phyloP scores from a whole-genome alignment of 2,113 vertebrate species.

The Podarcis muralis region DNA sequence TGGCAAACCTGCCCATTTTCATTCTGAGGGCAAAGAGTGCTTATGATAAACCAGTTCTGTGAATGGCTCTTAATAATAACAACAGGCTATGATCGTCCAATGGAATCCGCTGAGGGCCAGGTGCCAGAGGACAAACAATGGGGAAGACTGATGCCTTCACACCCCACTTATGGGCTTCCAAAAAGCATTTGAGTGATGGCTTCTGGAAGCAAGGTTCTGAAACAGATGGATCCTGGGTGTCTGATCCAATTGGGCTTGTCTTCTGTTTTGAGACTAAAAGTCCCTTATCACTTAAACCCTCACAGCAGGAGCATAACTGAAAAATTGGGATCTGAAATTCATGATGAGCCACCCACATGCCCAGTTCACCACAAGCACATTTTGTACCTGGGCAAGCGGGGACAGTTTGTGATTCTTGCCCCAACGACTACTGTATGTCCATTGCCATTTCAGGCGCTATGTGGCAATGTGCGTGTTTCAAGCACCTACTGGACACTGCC shows the following conservation, averaged over 20 bases:
- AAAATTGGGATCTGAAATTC: neutral
- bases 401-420: neutral
- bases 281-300: neutral
- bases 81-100: neutral
- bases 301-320: neutral
- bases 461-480: neutral
- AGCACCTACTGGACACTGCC: neutral
- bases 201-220: neutral
- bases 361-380: constrained; percentile 8
- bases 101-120: neutral
- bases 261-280: neutral
- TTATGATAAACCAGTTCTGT: neutral
- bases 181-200: neutral
- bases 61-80: neutral
- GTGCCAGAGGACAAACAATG: neutral
- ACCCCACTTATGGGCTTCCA: neutral
- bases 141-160: neutral
- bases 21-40: neutral
- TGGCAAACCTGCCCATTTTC: neutral
- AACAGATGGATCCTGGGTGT: neutral
- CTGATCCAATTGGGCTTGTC: neutral
- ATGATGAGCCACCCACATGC: neutral
- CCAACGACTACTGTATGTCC: neutral
- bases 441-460: neutral
- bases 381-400: neutral